A percentile compares a stretch with the other conserved stretches of the same genome.
Conservation (phyloP, 2,888 invertebrate genomes). For the Agelastica alni region DNA sequence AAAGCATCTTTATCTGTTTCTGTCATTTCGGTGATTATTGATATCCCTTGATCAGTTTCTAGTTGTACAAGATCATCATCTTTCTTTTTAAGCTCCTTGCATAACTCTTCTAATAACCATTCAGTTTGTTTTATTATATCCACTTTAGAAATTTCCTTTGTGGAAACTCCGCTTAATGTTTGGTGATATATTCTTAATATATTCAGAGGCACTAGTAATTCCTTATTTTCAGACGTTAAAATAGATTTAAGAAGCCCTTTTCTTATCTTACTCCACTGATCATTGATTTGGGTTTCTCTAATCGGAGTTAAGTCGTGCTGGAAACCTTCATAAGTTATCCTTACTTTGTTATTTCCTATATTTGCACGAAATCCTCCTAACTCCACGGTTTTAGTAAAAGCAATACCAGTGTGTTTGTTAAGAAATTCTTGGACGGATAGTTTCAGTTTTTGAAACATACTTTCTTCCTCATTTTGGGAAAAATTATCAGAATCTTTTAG, state of each 20-base stretch:
- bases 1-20: conserved; percentile 35
- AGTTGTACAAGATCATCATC: conserved; percentile 47
- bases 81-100: conserved; percentile 45
- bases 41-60: conserved; percentile 30
- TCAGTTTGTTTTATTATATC: conserved; percentile 50
- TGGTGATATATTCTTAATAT: conserved; percentile 54
- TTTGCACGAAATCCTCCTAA: conserved; percentile 52
- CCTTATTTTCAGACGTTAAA: conserved; percentile 48
- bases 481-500: conserved; percentile 40
- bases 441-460: conserved; percentile 55
- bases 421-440: conserved; percentile 56
- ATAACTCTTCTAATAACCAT: conserved; percentile 47
- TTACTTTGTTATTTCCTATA: conserved; percentile 50
- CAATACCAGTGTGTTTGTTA: conserved; percentile 54
- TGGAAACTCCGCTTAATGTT: conserved; percentile 47
- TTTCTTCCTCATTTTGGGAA: conserved; percentile 57
- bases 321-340: conserved; percentile 45
- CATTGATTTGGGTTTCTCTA: conserved; percentile 39
- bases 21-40: conserved; percentile 29
- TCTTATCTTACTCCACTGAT: conserved; percentile 52
- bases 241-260: conserved; percentile 51
- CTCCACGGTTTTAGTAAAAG: conserved; percentile 49
- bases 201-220: conserved; percentile 51
- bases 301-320: conserved; percentile 30
- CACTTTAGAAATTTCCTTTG: conserved; percentile 42